Evolutionary conservation across 1,140 invertebrate genomes (phyloP).

Genomic region (Panagrolaimus sp.): DNA sequence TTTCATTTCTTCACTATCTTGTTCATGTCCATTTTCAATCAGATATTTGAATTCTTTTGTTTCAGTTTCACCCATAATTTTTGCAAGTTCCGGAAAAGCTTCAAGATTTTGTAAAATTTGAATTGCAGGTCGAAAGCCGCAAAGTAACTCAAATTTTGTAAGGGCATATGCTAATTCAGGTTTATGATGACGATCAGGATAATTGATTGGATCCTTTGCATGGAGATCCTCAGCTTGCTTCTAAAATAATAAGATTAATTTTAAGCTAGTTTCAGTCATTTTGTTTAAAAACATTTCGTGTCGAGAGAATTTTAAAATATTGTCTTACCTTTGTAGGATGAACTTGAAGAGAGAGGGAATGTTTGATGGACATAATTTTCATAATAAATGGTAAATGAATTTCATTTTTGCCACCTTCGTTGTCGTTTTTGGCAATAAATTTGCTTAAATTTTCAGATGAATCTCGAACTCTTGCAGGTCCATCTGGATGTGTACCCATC

Average conservation of each 20-base stretch:
- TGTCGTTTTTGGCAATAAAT: constrained; percentile 71
- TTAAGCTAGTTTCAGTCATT: no score
- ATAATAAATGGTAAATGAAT: constrained; percentile 79
- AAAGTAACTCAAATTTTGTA: constrained; percentile 84
- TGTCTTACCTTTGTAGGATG: constrained; percentile 83
- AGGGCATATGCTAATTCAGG: constrained; percentile 93
- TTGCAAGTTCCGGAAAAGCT: constrained; percentile 48
- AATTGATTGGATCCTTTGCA: constrained; percentile 72
- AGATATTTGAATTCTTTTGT: constrained; percentile 32
- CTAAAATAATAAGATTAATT: no score
- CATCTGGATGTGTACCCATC: constrained; percentile 94
- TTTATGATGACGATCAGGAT: constrained; percentile 96
- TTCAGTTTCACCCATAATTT: constrained; percentile 44
- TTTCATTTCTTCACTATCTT: constrained; percentile 33
- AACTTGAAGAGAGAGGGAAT: constrained; percentile 89
- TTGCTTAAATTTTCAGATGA: constrained; percentile 21
- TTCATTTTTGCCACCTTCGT: no score
- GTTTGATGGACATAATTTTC: constrained; percentile 84
- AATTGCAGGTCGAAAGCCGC: constrained; percentile 78
- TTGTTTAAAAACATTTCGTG: background rate
- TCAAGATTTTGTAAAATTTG: constrained; percentile 70
- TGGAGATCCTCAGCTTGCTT: constrained; percentile 76
- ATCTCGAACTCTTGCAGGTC: constrained; percentile 69
- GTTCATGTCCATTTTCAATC: constrained; percentile 15
- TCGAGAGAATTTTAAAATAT: background rate